Percentiles rank a stretch among this genome's conserved stretches.
Conservation (phyloP, 2,797 vertebrate species). For the Propithecus perrieri region DNA sequence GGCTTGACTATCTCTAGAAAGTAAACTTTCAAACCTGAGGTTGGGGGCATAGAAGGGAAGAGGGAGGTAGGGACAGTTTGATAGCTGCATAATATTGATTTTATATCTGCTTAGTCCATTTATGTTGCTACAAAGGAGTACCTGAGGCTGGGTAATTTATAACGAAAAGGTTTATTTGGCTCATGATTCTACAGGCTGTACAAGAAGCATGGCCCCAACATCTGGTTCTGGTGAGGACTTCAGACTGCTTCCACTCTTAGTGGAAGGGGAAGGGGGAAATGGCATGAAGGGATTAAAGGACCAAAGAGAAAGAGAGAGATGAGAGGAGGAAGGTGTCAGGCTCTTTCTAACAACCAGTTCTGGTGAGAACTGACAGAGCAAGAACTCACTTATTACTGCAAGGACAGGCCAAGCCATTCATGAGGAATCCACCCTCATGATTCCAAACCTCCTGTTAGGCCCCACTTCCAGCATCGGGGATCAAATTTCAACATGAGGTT, state of each 20-base stretch:
- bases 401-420: background rate
- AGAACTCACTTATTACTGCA: background rate
- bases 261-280: background rate
- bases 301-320: background rate
- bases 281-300: background rate
- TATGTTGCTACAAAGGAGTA: background rate
- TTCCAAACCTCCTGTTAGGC: background rate
- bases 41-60: background rate
- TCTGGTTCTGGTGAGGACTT: background rate
- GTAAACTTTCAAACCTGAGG: background rate
- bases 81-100: background rate
- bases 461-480: background rate
- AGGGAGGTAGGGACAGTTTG: background rate
- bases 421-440: background rate
- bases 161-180: background rate
- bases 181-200: background rate
- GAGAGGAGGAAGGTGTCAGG: too few species aligned
- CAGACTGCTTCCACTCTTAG: background rate
- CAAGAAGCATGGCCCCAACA: background rate
- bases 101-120: background rate
- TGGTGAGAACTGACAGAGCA: background rate
- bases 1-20: background rate
- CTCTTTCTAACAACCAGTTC: too few species aligned
- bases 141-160: background rate
- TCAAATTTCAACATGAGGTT: background rate